Conservation (phyloP, 53 echinoderm and acorn worm genomes). For the Temnopleurus reevesii region DNA sequence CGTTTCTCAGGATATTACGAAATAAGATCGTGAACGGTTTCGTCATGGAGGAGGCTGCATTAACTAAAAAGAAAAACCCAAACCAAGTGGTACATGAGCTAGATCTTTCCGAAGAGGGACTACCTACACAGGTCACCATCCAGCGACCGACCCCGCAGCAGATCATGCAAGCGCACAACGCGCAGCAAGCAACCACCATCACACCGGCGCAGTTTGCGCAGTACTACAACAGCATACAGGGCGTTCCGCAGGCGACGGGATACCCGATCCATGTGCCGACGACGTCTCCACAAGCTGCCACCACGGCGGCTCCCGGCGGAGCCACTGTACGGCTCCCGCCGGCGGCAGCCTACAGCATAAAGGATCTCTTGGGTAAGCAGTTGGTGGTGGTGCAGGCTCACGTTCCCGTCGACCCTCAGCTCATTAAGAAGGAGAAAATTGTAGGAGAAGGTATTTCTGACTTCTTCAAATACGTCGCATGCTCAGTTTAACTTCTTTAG, state of each 20-base stretch:
- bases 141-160: conserved; percentile 57
- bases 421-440: conserved; percentile 55
- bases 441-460: conserved; percentile 42
- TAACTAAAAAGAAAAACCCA: conserved; percentile 68
- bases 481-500: neutral
- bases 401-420: conserved; percentile 36
- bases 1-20: conserved; percentile 75
- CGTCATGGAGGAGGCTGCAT: conserved; percentile 76
- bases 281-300: conserved; percentile 56
- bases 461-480: conserved; percentile 15
- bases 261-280: conserved; percentile 71
- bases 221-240: conserved; percentile 46
- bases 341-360: conserved; percentile 40
- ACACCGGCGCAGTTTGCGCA: conserved; percentile 60
- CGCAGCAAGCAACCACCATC: neutral
- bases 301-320: neutral
- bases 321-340: conserved; percentile 26
- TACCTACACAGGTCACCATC: conserved; percentile 40
- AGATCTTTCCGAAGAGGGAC: conserved; percentile 14
- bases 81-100: neutral
- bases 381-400: conserved; percentile 61
- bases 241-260: conserved; percentile 15
- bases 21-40: conserved; percentile 94
- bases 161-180: neutral
- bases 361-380: conserved; percentile 63